Conservation (phyloP, 2,888 invertebrate genomes). For the Rhamnusium bicolor region DNA sequence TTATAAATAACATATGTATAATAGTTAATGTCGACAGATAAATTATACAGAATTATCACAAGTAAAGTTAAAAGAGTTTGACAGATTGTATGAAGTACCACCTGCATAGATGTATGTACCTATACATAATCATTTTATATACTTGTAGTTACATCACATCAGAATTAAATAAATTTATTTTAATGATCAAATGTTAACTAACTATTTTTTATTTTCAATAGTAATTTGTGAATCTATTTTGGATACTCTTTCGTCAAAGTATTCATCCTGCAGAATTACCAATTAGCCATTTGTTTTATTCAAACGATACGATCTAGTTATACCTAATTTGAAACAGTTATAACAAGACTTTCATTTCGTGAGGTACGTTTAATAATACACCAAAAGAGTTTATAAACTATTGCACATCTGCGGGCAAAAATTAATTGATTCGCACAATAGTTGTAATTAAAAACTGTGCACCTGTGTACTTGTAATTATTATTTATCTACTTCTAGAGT, state of each 20-base stretch:
- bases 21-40: background rate
- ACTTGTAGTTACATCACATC: background rate
- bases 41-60: background rate
- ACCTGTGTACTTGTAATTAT: constrained; percentile 11
- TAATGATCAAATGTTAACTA: too few species aligned
- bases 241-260: too few species aligned
- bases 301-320: background rate
- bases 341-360: background rate
- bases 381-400: background rate
- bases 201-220: too few species aligned
- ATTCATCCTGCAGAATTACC: too few species aligned
- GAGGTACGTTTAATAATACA: background rate
- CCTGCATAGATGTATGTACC: background rate
- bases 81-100: background rate
- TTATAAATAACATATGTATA: background rate
- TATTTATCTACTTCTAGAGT: background rate
- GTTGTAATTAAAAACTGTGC: too few species aligned
- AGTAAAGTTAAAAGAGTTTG: background rate
- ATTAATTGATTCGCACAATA: background rate
- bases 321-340: background rate
- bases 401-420: background rate
- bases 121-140: too few species aligned
- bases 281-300: too few species aligned
- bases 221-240: too few species aligned
- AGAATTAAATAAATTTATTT: too few species aligned